Base-by-base conservation (phyloP, 2,888 invertebrate genomes). In the Druceiella hillmani region DNA sequence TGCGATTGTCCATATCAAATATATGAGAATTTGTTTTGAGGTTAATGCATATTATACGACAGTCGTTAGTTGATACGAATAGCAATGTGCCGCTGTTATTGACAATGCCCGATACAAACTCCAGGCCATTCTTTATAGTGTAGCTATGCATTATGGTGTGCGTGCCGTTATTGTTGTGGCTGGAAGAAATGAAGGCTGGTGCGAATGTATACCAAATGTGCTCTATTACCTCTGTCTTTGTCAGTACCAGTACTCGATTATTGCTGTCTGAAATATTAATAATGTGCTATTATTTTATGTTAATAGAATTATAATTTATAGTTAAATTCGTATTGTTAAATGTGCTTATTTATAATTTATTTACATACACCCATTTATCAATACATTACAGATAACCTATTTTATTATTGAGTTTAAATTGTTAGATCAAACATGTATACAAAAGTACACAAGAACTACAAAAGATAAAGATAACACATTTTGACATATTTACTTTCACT, bases 11-110 rank as follows among this genome's bases (percentile, higher is more conserved):
- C 44, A 71, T 47, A 44, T 70, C 64, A 40, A 67, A 66, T 2
- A 61, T 53, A 22, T 59, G 51, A 1, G 55, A 47, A 30, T 61
- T 55, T n/a, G 56, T 69, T 43, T 64, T 64, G 45, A 72, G 48
- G 51, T 68, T 65, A 2, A 69, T 52, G 29, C 66, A 64, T 1
- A 69, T 57, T 2, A 71, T 57, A 3, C 69, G 50, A 27, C 66
- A 63, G 28, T 71, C 70, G 35, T 69, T 59, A 0, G 72, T 72
- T 0, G 69, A 61, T 2, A 69, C 59, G 32, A 71, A 72, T 37
- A 71, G 45, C 7, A 67, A 49, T 1, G 64, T 57, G 0, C 69
- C 68, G 9, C 61, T 58, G 43, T 64, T 64, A 43, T 68, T 70
- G 4, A 69, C 64, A 0, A 62, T 62, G 25, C 64, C 58, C 4